Base-by-base conservation (phyloP, 2,888 invertebrate species). In the Drosophila putrida region DNA sequence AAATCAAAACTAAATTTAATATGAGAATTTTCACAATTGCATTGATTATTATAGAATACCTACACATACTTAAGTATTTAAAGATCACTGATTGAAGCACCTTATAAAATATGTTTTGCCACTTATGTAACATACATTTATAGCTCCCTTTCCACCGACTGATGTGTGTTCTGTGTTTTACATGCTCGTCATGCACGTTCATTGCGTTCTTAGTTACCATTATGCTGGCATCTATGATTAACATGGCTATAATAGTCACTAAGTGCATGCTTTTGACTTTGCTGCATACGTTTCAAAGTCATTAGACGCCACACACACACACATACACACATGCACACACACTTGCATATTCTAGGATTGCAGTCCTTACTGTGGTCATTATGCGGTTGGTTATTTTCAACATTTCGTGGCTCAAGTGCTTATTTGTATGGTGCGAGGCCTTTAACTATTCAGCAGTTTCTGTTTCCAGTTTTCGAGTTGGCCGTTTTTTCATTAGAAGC, bases 201-300 rank as follows among this genome's bases (percentile, higher is more conserved):
- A 46, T 87, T 77, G 88, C 84, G 82, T 85, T 84, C 65, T 69
- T 75, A 73, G 41, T 73, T 71, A 60, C 88, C 73, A 82, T 87
- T 80, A 85, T 85, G 88, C 72, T 70, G 64, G 61, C 62, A 80
- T 82, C 83, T 85, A 75, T 85, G 82, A 85, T 85, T 85, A 86
- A 80, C 86, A 71, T 76, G 78, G 80, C 72, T 77, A 80, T 86
- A 83, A 86, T 88, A 82, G 82, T 72, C 80, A 83, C 75, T 86
- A 85, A 85, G 88, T 85, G 88, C 85, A 85, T 85, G 85, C 81
- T 82, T 88, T 79, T 78, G 79, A 78, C 76, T 80, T 74, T 66
- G 74, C 73, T 72, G 76, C 71, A 83, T 82, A 73, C 72, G 67
- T 86, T 78, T 80, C 73, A 73, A 75, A 75, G 80, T 85, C 83